Evolutionary conservation across 1,140 invertebrate species (phyloP), one percentile per base, ranked within the genome.

Genomic region (Megathymus violae): DNA sequence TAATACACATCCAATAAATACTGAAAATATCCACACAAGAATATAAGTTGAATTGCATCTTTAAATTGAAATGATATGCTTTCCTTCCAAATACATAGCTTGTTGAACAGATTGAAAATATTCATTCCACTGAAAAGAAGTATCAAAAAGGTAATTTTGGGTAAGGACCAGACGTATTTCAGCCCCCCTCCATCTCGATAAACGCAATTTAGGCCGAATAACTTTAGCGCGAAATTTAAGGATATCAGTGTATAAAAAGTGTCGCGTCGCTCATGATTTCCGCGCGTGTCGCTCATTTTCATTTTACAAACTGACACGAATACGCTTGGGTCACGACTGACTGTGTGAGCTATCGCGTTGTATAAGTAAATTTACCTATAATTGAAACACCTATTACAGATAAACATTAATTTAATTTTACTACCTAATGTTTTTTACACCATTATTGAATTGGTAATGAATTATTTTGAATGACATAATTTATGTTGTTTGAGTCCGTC

Each of bases 1-100:
- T 31, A 70, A 14, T 31, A 46, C 14, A 77, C 40, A 46, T 71
- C 69, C 1, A 67, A 11, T 0, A 71, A 27, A 15, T 70, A 68
- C 16, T 68, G 62, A 11, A 62, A 16, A 41, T 66, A 73, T 4
- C 58, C 34, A 11, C 68, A 31, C 4, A 73, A 16, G 13, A 68
- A 70, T 1, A 59, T n/a, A 1, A 68, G 27, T 38, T 67, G 52
- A 16, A 69, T 13, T 7, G 36, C 27, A 17, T 71, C 56, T 1
- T 13, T 58, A 27, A 72, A 72, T 3, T 4, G n/a, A 9, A 43
- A 17, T 16, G 4, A 52, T n/a, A 22, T n/a, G 13, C 5, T 13
- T 13, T 15, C 13, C 2, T 16, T 14, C 13, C 14, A 43, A 43
- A 43, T 10, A 14, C 3, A 17, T 40, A 56, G 14, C 47, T 51